phyloP scores from a whole-genome alignment of 2,888 invertebrate species.

The Volucella inanis region DNA sequence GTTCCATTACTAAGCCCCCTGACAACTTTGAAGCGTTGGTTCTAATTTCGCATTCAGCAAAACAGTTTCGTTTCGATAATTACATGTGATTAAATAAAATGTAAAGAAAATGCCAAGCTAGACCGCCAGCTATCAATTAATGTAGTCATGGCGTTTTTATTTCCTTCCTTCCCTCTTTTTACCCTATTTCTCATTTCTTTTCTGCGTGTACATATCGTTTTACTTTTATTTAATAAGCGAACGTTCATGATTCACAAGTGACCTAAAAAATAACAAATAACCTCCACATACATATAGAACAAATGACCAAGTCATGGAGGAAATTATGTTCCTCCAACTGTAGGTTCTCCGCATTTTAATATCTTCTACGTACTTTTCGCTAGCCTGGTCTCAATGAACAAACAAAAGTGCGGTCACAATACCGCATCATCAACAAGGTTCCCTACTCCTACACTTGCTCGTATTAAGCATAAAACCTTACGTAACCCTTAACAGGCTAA shows the following conservation, averaged over 20 bases:
- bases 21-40: not conserved
- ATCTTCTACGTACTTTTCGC: conserved; percentile 10
- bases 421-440: conserved; percentile 64
- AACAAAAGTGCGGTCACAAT: conserved; percentile 60
- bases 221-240: conserved; percentile 47
- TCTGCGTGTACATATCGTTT: conserved; percentile 15
- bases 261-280: conserved; percentile 52
- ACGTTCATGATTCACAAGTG: conserved; percentile 28
- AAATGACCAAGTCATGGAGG: too few relatives aligned
- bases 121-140: conserved; percentile 58
- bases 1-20: not conserved
- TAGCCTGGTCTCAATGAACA: conserved; percentile 38
- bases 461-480: conserved; percentile 45
- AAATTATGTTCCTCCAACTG: too few relatives aligned
- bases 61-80: conserved; percentile 37
- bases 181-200: conserved; percentile 9
- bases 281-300: not conserved
- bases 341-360: conserved; percentile 20
- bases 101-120: conserved; percentile 23
- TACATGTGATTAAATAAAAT: conserved; percentile 37
- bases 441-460: not conserved
- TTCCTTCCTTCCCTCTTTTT: not conserved
- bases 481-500: conserved; percentile 38
- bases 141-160: conserved; percentile 29
- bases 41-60: not conserved